Evolutionary conservation across 2,797 vertebrate genomes (phyloP).

Genomic region (Choloepus didactylus): DNA sequence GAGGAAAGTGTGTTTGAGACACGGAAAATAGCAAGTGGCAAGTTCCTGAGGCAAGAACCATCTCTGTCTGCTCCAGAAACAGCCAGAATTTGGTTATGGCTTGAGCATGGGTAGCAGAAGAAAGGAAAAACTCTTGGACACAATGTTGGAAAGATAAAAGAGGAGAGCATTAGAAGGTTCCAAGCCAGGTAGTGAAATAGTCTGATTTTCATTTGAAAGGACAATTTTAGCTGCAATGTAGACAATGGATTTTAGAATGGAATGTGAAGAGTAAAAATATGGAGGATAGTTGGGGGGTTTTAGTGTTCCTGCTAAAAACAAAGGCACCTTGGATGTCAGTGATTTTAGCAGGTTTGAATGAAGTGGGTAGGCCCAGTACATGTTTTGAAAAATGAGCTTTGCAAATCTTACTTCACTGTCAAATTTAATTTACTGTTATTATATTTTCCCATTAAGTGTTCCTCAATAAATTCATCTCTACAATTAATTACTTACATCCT

Average conservation of each 20-base stretch:
- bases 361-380: not conserved
- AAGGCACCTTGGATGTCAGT: not conserved
- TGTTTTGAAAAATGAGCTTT: not conserved
- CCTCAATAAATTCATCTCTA: not conserved
- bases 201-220: not conserved
- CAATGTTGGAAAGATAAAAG: accelerated
- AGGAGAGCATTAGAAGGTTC: not conserved
- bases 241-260: not conserved
- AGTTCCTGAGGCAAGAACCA: not conserved
- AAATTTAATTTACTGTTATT: not conserved
- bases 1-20: not conserved
- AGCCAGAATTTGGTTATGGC: not conserved
- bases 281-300: not conserved
- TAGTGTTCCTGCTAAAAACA: not conserved
- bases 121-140: not conserved
- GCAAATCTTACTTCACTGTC: not conserved
- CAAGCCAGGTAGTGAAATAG: not conserved
- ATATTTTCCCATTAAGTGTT: not conserved
- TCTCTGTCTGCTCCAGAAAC: not conserved
- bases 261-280: not conserved
- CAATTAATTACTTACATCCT: not conserved
- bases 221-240: not conserved
- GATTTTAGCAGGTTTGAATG: conserved; percentile 11
- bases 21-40: not conserved
- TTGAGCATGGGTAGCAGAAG: not conserved